Evolutionary conservation across 2,888 invertebrate genomes (phyloP).

Genomic region (Apeira syringaria): DNA sequence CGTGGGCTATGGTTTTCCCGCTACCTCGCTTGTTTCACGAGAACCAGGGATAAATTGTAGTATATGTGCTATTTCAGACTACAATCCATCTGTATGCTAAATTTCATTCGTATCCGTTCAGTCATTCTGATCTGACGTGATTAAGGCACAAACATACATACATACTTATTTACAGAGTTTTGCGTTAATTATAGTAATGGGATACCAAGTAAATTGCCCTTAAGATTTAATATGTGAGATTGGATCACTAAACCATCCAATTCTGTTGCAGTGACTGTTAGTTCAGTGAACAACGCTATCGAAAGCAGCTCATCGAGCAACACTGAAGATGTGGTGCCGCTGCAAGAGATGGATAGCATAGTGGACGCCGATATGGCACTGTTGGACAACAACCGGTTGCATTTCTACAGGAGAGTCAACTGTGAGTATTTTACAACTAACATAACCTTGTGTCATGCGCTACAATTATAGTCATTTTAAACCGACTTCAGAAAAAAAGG

Average conservation of each 20-base stretch:
- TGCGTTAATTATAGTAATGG: background rate
- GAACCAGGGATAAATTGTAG: no score
- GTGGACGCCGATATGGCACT: constrained; percentile 77
- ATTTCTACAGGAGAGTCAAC: constrained; percentile 72
- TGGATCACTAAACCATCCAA: no score
- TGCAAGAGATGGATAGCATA: constrained; percentile 78
- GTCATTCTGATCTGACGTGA: background rate
- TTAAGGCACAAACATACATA: background rate
- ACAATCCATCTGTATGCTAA: no score
- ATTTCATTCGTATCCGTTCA: background rate
- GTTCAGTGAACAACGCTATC: constrained; percentile 9
- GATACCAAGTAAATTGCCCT: no score
- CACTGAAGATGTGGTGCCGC: constrained; percentile 54
- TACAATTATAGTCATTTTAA: no score
- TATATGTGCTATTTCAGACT: no score
- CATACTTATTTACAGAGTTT: background rate
- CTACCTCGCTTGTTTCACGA: no score
- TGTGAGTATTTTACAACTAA: no score
- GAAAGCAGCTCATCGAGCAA: constrained; percentile 34
- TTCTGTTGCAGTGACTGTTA: constrained; percentile 6
- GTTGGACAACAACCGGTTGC: constrained; percentile 69
- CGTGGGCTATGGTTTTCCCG: no score
- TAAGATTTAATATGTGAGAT: no score
- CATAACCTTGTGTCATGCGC: no score
- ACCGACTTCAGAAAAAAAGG: no score